Base-by-base conservation (phyloP, 1,140 invertebrate species). In the Saxidomus purpurata region DNA sequence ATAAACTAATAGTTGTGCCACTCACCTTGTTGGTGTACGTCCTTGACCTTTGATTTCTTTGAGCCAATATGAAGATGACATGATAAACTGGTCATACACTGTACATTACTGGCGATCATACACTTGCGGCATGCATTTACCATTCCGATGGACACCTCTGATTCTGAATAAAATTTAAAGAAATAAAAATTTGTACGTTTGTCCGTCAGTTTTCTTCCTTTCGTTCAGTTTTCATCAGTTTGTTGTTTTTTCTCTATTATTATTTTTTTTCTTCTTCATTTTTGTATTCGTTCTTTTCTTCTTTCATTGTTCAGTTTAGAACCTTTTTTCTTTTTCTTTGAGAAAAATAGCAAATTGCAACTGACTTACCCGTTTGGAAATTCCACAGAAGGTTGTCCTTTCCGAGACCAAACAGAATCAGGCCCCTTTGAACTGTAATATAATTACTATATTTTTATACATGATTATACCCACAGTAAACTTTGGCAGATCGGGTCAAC, bases 111-210 rank as follows among this genome's bases (percentile, higher is more conserved):
- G 4, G 85, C 47, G 38, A 87, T 34, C 85, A 77, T 77, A 69
- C 85, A 87, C 55, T 87, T 87, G 31, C 69, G 85, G n/a, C 85
- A 87, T 0, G 85, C 74, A 22, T 17, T 25, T 38, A 1, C 25
- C 85, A 79, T 79, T 4, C 31, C 13, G 59, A 38, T 67, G 25
- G 85, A 40, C 11, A 87, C 85, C n/a, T 77, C 85, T 9, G 85
- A 87, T 31, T 79, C 85, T 87, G 36, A 47, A 47, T 36, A 63
- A 28, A 63, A n/a, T 15, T 8, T 15, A 43, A 4, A 43, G 6
- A 43, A 43, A 43, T 15, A 43, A 43, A 4, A 43, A 43, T 15
- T 43, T 43, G 6, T 43, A 43, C 15, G 43, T 43, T 43, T 43
- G n/a, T n/a, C n/a, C n/a, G n/a, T n/a, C n/a, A n/a, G n/a, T n/a